Evolutionary conservation across 1,140 invertebrate genomes (phyloP).

Genomic region (Meloidogyne exigua): DNA sequence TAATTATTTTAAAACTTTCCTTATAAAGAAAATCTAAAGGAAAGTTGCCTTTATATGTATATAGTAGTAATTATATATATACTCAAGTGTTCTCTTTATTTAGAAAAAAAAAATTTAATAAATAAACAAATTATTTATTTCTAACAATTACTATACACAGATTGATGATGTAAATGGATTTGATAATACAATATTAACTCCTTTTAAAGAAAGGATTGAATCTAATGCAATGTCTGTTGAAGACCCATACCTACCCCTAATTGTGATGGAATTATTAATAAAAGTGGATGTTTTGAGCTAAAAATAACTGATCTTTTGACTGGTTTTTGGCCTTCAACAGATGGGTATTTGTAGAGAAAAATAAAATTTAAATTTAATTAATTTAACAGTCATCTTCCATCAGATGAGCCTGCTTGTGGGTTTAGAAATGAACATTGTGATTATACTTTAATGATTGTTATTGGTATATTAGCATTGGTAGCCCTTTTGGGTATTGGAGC

Average conservation of each 20-base stretch:
- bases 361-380: constrained; percentile 27
- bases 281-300: constrained; percentile 56
- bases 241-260: constrained; percentile 46
- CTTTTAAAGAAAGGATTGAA: constrained; percentile 53
- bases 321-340: constrained; percentile 59
- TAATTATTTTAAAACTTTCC: too few relatives aligned
- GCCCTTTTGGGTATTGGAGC: constrained; percentile 37
- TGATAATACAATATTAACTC: constrained; percentile 54
- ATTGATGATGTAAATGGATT: constrained; percentile 61
- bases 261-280: constrained; percentile 56
- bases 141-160: constrained; percentile 31
- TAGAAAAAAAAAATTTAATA: background rate
- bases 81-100: too few relatives aligned
- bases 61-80: too few relatives aligned
- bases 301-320: constrained; percentile 53
- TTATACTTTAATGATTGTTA: constrained; percentile 55
- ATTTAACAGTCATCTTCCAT: background rate
- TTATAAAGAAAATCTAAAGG: too few relatives aligned
- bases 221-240: constrained; percentile 46
- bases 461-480: constrained; percentile 44
- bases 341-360: too few relatives aligned
- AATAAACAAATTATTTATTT: background rate
- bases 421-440: constrained; percentile 60
- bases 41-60: too few relatives aligned
- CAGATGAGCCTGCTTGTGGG: constrained; percentile 47